Evolutionary conservation across 2,797 vertebrate species (phyloP), one percentile per base, ranked within the genome.

Genomic region (Eulemur rubriventer): DNA sequence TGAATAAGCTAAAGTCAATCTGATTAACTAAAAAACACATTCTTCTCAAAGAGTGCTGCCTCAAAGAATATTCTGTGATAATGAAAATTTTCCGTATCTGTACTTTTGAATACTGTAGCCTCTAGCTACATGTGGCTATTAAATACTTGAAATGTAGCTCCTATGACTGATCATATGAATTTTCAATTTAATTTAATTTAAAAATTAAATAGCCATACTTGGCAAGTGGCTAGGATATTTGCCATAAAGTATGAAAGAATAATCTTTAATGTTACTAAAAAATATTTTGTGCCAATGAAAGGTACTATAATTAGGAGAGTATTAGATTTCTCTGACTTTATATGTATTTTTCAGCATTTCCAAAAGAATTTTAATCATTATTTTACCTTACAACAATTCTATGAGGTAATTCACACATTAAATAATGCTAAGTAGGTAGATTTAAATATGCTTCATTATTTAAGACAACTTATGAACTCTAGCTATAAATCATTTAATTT

Each of bases 171-270:
- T 6, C 35, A 80, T 73, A 76, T 65, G 24, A 2, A 22, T 82
- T 96, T 89, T 22, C 84, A 52, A 89, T 73, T 61, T 81, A 76
- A 95, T 76, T 69, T 67, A 80, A 35, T 80, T 73, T 89, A 67
- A 89, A 92, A 80, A 72, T 50, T 48, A 61, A 91, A 79, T 52
- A 61, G 30, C 20, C 41, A 92, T 41, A 75, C 72, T 24, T 73
- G 38, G 17, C 26, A 88, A 78, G 30, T 59, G 6, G 33, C 22
- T 48, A 35, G 8, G 30, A 3, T 65, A 82, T 92, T 69, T 85
- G n/a, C 0, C 12, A 28, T 38, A 87, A 92, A 83, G 50, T 61
- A 46, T 76, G 30, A 84, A 81, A 81, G 16, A 63, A 50, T 55
- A 50, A 86, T 46, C 17, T 86, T 81, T 95, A 14, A 14, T 67